Conservation (phyloP, 2,888 invertebrate genomes). For the Drosophila melanosoma region DNA sequence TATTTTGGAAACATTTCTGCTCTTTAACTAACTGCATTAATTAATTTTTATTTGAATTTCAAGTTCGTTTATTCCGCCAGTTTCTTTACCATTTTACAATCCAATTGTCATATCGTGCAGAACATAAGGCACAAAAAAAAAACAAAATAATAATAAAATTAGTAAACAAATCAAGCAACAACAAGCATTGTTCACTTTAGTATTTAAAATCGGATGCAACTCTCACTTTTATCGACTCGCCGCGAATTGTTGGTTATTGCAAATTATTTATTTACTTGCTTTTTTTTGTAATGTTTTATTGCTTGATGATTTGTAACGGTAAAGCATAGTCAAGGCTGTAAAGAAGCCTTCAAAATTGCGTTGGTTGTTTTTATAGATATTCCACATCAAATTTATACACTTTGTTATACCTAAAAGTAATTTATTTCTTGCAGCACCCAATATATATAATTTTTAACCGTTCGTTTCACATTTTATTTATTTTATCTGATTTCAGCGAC, state of each 20-base stretch:
- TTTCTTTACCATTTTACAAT: constrained; percentile 32
- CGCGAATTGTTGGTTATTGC: constrained; percentile 47
- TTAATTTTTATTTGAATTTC: background rate
- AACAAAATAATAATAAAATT: background rate
- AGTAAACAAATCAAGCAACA: background rate
- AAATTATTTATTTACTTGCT: constrained; percentile 22
- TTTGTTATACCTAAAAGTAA: background rate
- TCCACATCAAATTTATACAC: constrained; percentile 13
- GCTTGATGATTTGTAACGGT: constrained; percentile 44
- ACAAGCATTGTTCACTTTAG: constrained; percentile 3
- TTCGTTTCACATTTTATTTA: background rate
- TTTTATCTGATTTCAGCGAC: background rate
- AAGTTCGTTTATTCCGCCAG: constrained; percentile 10
- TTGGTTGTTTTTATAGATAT: constrained; percentile 9
- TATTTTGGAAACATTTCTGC: background rate
- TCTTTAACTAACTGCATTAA: background rate
- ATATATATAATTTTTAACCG: background rate
- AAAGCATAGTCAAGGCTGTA: constrained; percentile 44
- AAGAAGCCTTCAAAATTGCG: constrained; percentile 67
- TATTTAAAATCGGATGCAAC: constrained; percentile 35
- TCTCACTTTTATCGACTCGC: constrained; percentile 58
- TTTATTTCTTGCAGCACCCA: constrained; percentile 23
- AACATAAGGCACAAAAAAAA: constrained; percentile 27
- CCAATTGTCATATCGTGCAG: constrained; percentile 51
- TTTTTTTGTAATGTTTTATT: constrained; percentile 9